phyloP scores from a whole-genome alignment of 2,797 vertebrate genomes.

The Chlorospingus semifuscus region DNA sequence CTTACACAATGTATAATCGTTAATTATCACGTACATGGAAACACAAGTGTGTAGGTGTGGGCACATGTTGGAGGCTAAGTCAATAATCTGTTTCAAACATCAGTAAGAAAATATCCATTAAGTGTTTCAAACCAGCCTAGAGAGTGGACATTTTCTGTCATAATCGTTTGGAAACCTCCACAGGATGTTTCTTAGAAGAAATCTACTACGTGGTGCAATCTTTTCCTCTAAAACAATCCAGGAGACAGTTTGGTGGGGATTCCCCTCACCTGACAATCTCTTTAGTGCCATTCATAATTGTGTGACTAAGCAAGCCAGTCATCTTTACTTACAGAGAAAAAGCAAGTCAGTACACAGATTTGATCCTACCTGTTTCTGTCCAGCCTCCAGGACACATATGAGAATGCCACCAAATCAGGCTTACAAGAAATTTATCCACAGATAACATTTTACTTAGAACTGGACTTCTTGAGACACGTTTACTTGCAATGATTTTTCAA shows the following conservation, averaged over 20 bases:
- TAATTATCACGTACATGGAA: not conserved
- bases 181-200: conserved; percentile 15
- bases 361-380: conserved; percentile 58
- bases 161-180: conserved; percentile 17
- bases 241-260: conserved; percentile 54
- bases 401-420: conserved; percentile 40
- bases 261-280: conserved; percentile 41
- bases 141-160: conserved; percentile 22
- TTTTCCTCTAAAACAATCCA: conserved; percentile 36
- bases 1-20: not conserved
- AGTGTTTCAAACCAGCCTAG: conserved; percentile 2
- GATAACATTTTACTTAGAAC: conserved; percentile 46
- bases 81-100: not conserved
- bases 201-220: not conserved
- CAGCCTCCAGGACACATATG: conserved; percentile 29
- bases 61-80: not conserved
- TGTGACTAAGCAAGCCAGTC: conserved; percentile 50
- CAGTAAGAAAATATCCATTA: not conserved
- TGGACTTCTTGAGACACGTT: not conserved
- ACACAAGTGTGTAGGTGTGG: not conserved
- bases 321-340: conserved; percentile 58
- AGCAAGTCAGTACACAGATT: conserved; percentile 34
- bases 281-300: conserved; percentile 7
- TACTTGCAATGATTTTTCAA: conserved; percentile 11
- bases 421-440: not conserved